Evolutionary conservation across 1,140 invertebrate genomes (phyloP).

Genomic region (Leptonema lineaticorne): DNA sequence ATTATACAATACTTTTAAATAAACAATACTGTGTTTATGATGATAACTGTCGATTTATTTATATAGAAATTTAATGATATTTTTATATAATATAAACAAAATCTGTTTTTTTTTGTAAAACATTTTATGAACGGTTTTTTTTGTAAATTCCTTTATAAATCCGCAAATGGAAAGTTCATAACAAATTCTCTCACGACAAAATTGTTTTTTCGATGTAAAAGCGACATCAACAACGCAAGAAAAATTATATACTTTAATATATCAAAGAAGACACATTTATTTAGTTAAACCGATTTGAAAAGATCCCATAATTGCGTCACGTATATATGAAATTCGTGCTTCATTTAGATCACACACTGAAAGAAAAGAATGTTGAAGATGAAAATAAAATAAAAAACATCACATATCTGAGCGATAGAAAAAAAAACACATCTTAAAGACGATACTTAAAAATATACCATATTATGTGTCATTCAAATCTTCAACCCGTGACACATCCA

Average conservation of each 20-base stretch:
- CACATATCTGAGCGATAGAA: too few relatives aligned
- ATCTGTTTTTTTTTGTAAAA: too few relatives aligned
- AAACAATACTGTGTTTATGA: too few relatives aligned
- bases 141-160: too few relatives aligned
- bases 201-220: too few relatives aligned
- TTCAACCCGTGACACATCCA: background rate
- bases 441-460: background rate
- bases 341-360: background rate
- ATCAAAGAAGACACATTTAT: background rate
- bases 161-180: too few relatives aligned
- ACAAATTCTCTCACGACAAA: too few relatives aligned
- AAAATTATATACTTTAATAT: background rate
- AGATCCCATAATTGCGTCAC: conserved; percentile 8
- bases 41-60: too few relatives aligned
- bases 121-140: too few relatives aligned
- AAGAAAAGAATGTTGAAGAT: background rate
- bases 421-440: background rate
- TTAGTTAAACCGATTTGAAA: background rate
- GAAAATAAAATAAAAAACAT: background rate
- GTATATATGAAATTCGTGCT: conserved; percentile 3
- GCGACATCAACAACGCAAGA: background rate
- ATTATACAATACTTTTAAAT: too few relatives aligned
- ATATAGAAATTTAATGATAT: too few relatives aligned
- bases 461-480: background rate
- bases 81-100: too few relatives aligned